Evolutionary conservation across 2,113 vertebrate species (phyloP).

Genomic region (Pituophis catenifer): DNA sequence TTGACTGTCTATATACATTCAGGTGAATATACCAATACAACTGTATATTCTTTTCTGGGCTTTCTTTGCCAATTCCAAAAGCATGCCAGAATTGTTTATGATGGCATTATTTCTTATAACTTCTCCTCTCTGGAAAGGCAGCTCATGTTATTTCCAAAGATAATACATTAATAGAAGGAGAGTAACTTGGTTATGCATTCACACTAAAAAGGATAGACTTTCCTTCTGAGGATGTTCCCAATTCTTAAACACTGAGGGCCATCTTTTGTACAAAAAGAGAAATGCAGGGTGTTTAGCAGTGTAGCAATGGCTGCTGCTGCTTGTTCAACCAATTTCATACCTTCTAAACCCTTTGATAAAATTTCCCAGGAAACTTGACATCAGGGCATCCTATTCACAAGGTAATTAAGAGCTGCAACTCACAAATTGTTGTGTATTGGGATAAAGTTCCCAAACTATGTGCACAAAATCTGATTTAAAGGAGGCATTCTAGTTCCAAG

Average conservation of each 20-base stretch:
- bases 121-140: not conserved
- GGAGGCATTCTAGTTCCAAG: not conserved
- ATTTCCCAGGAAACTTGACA: not conserved
- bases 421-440: not conserved
- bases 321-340: not conserved
- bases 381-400: not conserved
- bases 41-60: not conserved
- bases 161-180: not conserved
- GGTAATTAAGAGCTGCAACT: not conserved
- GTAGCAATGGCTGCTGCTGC: not conserved
- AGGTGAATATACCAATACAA: not conserved
- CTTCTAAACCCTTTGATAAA: not conserved
- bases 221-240: not conserved
- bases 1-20: not conserved
- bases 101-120: not conserved
- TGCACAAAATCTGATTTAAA: not conserved
- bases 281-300: constrained; percentile 26
- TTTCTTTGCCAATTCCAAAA: not conserved
- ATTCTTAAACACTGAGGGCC: constrained; percentile 51
- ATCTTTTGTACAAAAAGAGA: constrained; percentile 37
- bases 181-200: not conserved
- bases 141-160: not conserved
- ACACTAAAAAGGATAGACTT: not conserved
- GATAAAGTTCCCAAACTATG: not conserved
- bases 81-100: not conserved